Percentiles rank a stretch among this genome's conserved stretches.
These are phyloP conservation scores for Drosophila diplacantha DNA, from an alignment of 2,888 invertebrate genomes.

Conservation along the genomic window DNA sequence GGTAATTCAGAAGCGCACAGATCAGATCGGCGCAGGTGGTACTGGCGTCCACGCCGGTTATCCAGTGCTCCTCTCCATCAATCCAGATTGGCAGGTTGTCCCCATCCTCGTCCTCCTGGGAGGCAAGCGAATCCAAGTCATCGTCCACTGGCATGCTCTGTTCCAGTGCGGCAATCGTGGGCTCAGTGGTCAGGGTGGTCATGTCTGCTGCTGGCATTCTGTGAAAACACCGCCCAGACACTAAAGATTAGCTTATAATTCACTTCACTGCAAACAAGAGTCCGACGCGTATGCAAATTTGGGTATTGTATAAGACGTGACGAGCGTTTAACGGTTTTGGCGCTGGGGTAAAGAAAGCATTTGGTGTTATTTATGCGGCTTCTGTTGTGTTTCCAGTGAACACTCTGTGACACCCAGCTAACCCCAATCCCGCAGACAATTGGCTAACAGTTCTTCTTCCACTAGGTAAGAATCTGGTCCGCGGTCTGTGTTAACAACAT, in stretches of 20 bases:
- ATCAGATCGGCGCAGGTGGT: slow-evolving; percentile 90
- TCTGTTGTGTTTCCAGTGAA: slow-evolving; percentile 4
- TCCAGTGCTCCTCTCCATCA: slow-evolving; percentile 87
- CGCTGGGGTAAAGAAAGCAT: slow-evolving; percentile 7
- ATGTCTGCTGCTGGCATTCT: slow-evolving; percentile 20
- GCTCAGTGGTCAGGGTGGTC: slow-evolving; percentile 24
- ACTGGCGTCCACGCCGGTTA: slow-evolving; percentile 85
- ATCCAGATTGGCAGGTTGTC: slow-evolving; percentile 87
- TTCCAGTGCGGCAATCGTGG: background rate
- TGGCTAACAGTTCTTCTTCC: slow-evolving; percentile 24
- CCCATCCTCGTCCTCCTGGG: slow-evolving; percentile 64
- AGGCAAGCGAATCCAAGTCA: slow-evolving; percentile 13
- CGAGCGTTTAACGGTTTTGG: slow-evolving; percentile 20
- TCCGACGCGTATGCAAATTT: slow-evolving; percentile 3
- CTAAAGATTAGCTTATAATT: slow-evolving; percentile 15
- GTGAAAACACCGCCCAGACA: slow-evolving; percentile 6
- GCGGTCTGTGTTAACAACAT: slow-evolving; percentile 19
- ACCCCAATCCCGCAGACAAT: slow-evolving; percentile 3
- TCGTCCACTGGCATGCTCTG: background rate
- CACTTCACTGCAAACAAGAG: background rate
- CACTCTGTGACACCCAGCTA: background rate
- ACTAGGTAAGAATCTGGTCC: slow-evolving; percentile 1
- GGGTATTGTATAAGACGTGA: slow-evolving; percentile 19
- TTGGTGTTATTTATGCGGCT: slow-evolving; percentile 19
- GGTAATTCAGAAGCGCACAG: slow-evolving; percentile 82